A percentile compares a stretch with the other conserved stretches of the same genome.
Conservation (phyloP, 2,797 vertebrate genomes). For the Sebastiscus tertius region DNA sequence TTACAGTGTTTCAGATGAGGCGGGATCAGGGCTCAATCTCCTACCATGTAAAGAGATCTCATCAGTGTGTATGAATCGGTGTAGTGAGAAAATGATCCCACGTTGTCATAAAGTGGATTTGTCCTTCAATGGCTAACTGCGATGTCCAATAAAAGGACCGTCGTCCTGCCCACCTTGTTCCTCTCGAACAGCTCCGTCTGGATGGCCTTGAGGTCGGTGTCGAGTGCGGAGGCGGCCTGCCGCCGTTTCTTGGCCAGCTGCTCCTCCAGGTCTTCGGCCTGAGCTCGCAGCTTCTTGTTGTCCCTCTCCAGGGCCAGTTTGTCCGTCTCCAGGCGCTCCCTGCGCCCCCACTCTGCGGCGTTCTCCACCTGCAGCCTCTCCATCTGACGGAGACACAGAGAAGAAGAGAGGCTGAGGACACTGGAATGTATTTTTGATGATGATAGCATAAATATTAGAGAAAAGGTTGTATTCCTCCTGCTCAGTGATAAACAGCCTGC, state of each 20-base stretch:
- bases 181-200: conserved; percentile 94
- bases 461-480: background rate
- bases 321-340: conserved; percentile 95
- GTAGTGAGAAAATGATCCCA: background rate
- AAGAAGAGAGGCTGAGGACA: background rate
- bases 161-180: conserved; percentile 89
- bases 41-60: background rate
- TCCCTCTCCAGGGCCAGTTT: conserved; percentile 95
- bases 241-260: conserved; percentile 90
- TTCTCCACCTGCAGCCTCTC: conserved; percentile 96
- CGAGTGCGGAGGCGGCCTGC: conserved; percentile 90
- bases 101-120: background rate
- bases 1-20: background rate
- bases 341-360: conserved; percentile 93
- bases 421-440: background rate
- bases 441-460: background rate
- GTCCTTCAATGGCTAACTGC: background rate
- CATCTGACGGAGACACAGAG: conserved; percentile 83
- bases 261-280: conserved; percentile 93
- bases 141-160: background rate
- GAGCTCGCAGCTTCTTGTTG: conserved; percentile 95
- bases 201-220: conserved; percentile 93
- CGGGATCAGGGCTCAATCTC: background rate
- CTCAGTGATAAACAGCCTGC: background rate
- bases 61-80: background rate